phyloP scores from a whole-genome alignment of 2,113 vertebrate species.

The Charadrius vociferus region DNA sequence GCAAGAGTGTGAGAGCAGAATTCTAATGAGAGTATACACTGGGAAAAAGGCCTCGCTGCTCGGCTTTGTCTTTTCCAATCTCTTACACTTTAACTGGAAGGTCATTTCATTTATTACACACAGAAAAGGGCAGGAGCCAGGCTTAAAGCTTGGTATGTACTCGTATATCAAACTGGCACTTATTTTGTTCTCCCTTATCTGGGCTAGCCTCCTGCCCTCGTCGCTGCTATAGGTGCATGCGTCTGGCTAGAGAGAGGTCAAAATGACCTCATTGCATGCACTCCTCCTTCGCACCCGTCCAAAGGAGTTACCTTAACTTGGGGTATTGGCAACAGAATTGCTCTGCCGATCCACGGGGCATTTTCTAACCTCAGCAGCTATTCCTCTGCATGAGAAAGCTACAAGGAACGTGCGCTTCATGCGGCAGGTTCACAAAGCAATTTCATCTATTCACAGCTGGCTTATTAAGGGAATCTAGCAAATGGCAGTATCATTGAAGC shows the following conservation, averaged over 20 bases:
- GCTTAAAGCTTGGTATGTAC: conserved; percentile 26
- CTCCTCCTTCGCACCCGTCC: neutral
- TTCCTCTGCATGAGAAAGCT: conserved; percentile 6
- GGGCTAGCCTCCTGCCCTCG: conserved; percentile 12
- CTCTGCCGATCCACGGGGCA: neutral
- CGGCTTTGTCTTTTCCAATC: conserved; percentile 52
- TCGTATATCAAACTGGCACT: conserved; percentile 62
- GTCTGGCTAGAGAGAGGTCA: conserved; percentile 3
- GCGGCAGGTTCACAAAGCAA: conserved; percentile 47
- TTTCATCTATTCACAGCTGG: conserved; percentile 48
- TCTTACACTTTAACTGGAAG: conserved; percentile 51
- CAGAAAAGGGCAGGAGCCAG: conserved; percentile 38
- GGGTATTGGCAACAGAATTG: neutral
- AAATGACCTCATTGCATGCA: neutral
- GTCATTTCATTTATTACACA: conserved; percentile 61
- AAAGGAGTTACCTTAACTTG: neutral
- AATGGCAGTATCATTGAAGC: conserved; percentile 49
- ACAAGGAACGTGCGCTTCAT: neutral
- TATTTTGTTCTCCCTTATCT: conserved; percentile 48
- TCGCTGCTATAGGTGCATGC: neutral
- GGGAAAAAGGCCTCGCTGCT: conserved; percentile 6
- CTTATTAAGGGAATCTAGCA: conserved; percentile 55
- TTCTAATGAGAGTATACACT: conserved; percentile 15
- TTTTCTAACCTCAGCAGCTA: neutral
- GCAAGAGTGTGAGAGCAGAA: conserved; percentile 41